A percentile compares a stretch with the other conserved stretches of the same genome.
phyloP scores from a whole-genome alignment of 2,113 vertebrate genomes.

The Pyxicephalus adspersus region DNA sequence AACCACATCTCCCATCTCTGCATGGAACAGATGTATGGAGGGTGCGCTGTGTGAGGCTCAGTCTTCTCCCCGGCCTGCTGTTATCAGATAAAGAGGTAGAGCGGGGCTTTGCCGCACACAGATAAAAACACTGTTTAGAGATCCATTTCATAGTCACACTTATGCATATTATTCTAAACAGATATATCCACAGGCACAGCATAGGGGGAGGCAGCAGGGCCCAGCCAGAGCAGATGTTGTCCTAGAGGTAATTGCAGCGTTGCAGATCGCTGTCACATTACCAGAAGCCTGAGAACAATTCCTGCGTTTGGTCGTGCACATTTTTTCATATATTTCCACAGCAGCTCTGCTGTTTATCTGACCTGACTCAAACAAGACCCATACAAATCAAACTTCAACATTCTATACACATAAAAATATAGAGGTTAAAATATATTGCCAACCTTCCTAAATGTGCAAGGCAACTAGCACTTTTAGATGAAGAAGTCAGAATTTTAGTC shows the following conservation, averaged over 20 bases:
- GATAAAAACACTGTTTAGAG: background rate
- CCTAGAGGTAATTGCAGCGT: slow-evolving; percentile 25
- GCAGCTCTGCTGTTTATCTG: background rate
- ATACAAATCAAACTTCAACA: no score
- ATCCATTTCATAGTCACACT: slow-evolving; percentile 3
- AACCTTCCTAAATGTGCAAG: no score
- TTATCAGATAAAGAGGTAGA: background rate
- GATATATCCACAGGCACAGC: slow-evolving; percentile 10
- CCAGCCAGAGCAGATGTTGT: slow-evolving; percentile 20
- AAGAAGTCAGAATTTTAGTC: no score
- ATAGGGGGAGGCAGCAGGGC: background rate
- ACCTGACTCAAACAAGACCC: no score
- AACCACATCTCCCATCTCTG: slow-evolving; percentile 8
- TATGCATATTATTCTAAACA: slow-evolving; percentile 44
- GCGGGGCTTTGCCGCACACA: background rate
- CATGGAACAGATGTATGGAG: background rate
- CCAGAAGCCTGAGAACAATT: background rate
- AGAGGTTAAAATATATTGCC: no score
- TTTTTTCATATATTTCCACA: slow-evolving; percentile 14
- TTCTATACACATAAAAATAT: no score
- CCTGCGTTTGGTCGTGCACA: background rate
- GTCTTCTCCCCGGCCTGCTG: background rate
- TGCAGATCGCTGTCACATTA: background rate
- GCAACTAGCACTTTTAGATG: no score
- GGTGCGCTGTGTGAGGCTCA: background rate